Evolutionary conservation across 2,113 vertebrate genomes (phyloP), one percentile per base, ranked within the genome.

Genomic region (Garra rufa): DNA sequence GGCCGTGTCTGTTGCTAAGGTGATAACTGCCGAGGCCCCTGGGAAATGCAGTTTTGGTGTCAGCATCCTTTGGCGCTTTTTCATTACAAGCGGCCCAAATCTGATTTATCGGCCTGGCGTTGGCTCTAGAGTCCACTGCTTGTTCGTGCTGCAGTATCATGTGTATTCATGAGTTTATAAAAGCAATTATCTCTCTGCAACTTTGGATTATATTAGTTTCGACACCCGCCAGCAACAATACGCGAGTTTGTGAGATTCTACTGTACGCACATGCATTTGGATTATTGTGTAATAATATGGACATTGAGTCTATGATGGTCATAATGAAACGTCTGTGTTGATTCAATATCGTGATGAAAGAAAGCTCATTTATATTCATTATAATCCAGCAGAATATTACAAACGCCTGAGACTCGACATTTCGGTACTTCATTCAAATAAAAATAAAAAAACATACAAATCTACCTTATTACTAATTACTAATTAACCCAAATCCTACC

Each of bases 141-240:
- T 75, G 15, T 46, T 87, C 57, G 8, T 38, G 46, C 26, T 48
- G 71, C 73, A 26, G 46, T 55, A 82, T 85, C 50, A 82, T 87
- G 86, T 70, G 74, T 87, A 87, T 87, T 82, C 83, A 87, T 82
- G 78, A 76, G 21, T 71, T 87, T 57, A 77, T 30, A 84, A 83
- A 87, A 85, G 83, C 83, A 87, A 87, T 87, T 84, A 87, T 81
- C 44, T 70, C 82, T 59, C n/a, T 9, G 46, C 77, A 61, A 65
- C 59, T 84, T 59, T 44, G 57, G 48, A 81, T 81, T 83, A 70
- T 63, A 74, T 74, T 70, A 79, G 14, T 24, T 55, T 71, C 30
- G 8, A 84, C 73, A 69, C 57, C 69, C 74, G 41, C 57, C 19
- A 69, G 46, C 28, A 81, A 41, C 46, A 52, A 34, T 44, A 38